A percentile compares a stretch with the other conserved stretches of the same genome.
These are phyloP conservation scores for Furcula furcula DNA, from an alignment of 2,888 invertebrate species.

Conservation along the genomic window DNA sequence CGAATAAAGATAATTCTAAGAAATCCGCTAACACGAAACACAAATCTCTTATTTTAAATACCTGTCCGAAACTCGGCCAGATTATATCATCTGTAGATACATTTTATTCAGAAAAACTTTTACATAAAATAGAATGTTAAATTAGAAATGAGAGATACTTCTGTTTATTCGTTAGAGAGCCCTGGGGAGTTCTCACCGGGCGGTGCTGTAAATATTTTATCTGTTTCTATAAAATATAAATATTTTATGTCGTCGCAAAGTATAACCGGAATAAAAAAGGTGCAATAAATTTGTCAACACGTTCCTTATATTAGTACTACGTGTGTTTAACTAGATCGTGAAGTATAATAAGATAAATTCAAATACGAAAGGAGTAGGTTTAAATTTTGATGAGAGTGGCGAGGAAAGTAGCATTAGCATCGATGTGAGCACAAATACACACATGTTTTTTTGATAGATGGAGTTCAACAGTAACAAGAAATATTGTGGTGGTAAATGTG, in stretches of 20 bases:
- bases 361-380: not conserved
- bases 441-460: too few species aligned
- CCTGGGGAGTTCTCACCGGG: slow-evolving; percentile 5
- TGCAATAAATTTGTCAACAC: slow-evolving; percentile 12
- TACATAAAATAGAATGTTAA: slow-evolving; percentile 22
- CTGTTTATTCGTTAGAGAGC: slow-evolving; percentile 27
- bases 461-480: too few species aligned
- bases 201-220: slow-evolving; percentile 41
- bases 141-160: slow-evolving; percentile 25
- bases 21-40: not conserved
- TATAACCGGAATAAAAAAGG: slow-evolving; percentile 22
- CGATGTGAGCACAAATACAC: not conserved
- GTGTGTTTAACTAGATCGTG: slow-evolving; percentile 2
- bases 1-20: not conserved
- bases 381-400: not conserved
- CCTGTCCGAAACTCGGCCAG: not conserved
- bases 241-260: slow-evolving; percentile 35
- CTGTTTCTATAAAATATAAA: slow-evolving; percentile 40
- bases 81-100: slow-evolving; percentile 1
- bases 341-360: not conserved
- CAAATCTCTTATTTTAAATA: not conserved
- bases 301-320: slow-evolving; percentile 1
- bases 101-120: slow-evolving; percentile 5
- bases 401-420: not conserved
- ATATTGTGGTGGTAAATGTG: not conserved